Evolutionary conservation across 2,113 vertebrate species (phyloP), one percentile per base, ranked within the genome.

Genomic region (Tupaia chinensis): DNA sequence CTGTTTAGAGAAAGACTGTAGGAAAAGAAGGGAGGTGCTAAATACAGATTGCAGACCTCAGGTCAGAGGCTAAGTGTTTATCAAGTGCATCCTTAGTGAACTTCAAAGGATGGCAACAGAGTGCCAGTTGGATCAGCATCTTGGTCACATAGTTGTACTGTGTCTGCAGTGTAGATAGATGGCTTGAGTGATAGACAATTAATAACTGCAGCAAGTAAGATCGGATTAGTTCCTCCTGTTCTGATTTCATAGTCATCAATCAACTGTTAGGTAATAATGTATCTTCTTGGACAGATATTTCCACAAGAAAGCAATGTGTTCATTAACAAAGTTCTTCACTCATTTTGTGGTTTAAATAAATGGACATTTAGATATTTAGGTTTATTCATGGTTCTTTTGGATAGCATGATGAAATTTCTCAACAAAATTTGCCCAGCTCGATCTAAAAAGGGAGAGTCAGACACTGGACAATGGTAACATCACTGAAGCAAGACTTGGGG

Each of bases 31-130:
- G 56, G 5, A 53, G n/a, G 7, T 34, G 27, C 15, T 61, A 27
- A 8, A 3, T 16, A 10, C 2, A 3, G 2, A 17, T 27, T 66
- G 23, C 4, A 66, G 68, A 32, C 2, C n/a, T 7, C 16, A 23
- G 9, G 13, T 19, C 63, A 88, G 34, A 77, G 11, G 22, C 29
- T 20, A 7, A 56, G 25, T 1, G 3, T 25, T 81, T 17, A 44
- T 5, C 54, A 58, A 9, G 44, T 34, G 23, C 3, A 1, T 23
- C 17, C 11, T n/a, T 34, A 65, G 32, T 61, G n/a, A 69, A 17
- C 5, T 80, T 74, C 70, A 69, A 3, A 13, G 7, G 1, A 32
- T 27, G 22, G 1, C 34, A 63, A 63, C 5, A 25, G 65, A 27
- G 65, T 54, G 34, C 9, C 29, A 25, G 6, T 2, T 29, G 29